These are phyloP conservation scores for Coelogynopora nodosa DNA, from an alignment of 2,888 invertebrate species.

Conservation along the genomic window DNA sequence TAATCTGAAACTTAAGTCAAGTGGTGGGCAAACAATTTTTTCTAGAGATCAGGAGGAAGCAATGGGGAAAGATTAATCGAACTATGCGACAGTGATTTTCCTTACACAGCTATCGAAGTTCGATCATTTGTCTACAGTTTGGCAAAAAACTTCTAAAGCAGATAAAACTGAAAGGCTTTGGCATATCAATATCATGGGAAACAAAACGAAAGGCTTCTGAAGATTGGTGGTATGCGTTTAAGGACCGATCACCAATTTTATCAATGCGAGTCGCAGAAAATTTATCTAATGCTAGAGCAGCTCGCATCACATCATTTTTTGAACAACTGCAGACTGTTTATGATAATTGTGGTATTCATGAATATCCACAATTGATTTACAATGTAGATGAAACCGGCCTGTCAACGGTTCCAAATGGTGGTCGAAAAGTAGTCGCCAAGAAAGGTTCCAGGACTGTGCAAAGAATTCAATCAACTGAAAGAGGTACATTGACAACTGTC, in stretches of 20 bases:
- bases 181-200: not conserved
- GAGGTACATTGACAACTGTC: constrained; percentile 28
- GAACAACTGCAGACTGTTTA: not conserved
- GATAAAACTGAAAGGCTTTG: not conserved
- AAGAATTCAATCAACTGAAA: constrained; percentile 1
- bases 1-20: constrained; percentile 8
- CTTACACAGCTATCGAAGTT: constrained; percentile 11
- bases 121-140: constrained; percentile 14
- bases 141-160: constrained; percentile 12
- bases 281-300: constrained; percentile 19
- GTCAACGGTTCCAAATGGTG: constrained; percentile 21
- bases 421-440: not conserved
- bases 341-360: constrained; percentile 8
- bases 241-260: not conserved
- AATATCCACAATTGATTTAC: constrained; percentile 22
- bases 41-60: not conserved
- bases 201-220: not conserved
- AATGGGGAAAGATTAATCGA: not conserved
- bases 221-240: constrained; percentile 35
- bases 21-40: constrained; percentile 22
- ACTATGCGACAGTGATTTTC: constrained; percentile 15
- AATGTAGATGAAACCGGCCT: constrained; percentile 31
- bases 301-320: constrained; percentile 8
- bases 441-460: constrained; percentile 29
- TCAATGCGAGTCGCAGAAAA: not conserved